Conservation (phyloP, 2,888 invertebrate genomes). For the Scaptomyza reducta region DNA sequence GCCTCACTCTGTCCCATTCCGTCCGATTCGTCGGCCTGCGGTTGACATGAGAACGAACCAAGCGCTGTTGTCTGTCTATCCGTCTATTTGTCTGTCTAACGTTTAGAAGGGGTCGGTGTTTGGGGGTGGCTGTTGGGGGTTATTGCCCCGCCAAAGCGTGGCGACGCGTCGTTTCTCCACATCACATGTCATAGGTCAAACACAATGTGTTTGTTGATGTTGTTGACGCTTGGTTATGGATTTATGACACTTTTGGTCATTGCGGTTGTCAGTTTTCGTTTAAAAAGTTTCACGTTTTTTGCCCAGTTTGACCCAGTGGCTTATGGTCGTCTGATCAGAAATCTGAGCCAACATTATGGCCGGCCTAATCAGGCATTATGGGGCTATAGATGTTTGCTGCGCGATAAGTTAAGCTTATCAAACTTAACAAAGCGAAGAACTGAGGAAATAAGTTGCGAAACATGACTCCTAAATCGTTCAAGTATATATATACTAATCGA, state of each 20-base stretch:
- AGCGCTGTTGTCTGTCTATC: conserved; percentile 43
- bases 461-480: not conserved
- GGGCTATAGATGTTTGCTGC: conserved; percentile 44
- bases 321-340: conserved; percentile 13
- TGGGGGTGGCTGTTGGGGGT: conserved; percentile 52
- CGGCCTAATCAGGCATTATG: conserved; percentile 52
- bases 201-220: conserved; percentile 77
- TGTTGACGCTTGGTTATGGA: conserved; percentile 80
- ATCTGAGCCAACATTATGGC: conserved; percentile 31
- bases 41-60: conserved; percentile 70
- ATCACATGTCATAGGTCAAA: conserved; percentile 78
- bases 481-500: no score
- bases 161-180: conserved; percentile 25
- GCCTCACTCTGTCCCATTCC: conserved; percentile 18
- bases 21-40: conserved; percentile 56
- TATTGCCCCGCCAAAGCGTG: conserved; percentile 71
- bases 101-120: conserved; percentile 34
- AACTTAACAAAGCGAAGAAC: conserved; percentile 51
- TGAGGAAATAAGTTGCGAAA: not conserved
- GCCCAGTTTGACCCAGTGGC: conserved; percentile 12
- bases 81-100: conserved; percentile 46
- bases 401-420: conserved; percentile 53
- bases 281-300: conserved; percentile 55
- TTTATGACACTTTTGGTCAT: conserved; percentile 79
- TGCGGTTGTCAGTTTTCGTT: conserved; percentile 77